Evolutionary conservation across 2,888 invertebrate species (phyloP).

Genomic region (Protophormia terraenovae): DNA sequence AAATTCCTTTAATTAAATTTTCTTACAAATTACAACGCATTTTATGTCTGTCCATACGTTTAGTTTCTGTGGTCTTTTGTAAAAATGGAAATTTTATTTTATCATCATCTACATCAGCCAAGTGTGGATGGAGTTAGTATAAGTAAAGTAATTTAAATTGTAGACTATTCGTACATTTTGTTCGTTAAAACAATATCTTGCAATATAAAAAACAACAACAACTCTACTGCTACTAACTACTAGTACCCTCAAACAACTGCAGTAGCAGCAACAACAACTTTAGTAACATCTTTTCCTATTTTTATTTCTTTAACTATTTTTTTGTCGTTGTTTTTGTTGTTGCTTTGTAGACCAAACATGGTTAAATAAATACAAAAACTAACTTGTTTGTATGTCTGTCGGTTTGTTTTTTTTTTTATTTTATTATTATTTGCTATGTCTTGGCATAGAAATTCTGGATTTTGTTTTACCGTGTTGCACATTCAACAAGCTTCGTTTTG

Average conservation of each 20-base stretch:
- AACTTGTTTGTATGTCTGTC: conserved; percentile 5
- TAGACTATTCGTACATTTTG: conserved; percentile 5
- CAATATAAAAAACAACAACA: no score
- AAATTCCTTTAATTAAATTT: conserved; percentile 38
- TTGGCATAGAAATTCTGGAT: conserved; percentile 33
- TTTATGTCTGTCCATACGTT: background rate
- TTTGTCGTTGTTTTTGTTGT: background rate
- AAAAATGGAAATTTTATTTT: conserved; percentile 24
- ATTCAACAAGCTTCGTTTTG: conserved; percentile 36
- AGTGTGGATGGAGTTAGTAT: conserved; percentile 5
- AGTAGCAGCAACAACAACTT: background rate
- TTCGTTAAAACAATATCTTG: conserved; percentile 41
- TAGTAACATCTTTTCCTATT: conserved; percentile 28
- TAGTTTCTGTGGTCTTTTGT: conserved; percentile 23
- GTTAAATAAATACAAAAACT: conserved; percentile 32
- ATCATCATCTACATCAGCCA: conserved; percentile 12
- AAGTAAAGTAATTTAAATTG: conserved; percentile 35
- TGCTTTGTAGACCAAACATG: conserved; percentile 24
- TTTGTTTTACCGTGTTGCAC: conserved; percentile 24
- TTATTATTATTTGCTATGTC: background rate
- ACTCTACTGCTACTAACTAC: background rate
- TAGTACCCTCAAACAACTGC: background rate
- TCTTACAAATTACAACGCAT: conserved; percentile 28
- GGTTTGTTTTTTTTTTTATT: conserved; percentile 1
- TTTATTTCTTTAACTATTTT: conserved; percentile 1